Base-by-base conservation (phyloP, 2,113 vertebrate species). In the Hepsetus odoe region DNA sequence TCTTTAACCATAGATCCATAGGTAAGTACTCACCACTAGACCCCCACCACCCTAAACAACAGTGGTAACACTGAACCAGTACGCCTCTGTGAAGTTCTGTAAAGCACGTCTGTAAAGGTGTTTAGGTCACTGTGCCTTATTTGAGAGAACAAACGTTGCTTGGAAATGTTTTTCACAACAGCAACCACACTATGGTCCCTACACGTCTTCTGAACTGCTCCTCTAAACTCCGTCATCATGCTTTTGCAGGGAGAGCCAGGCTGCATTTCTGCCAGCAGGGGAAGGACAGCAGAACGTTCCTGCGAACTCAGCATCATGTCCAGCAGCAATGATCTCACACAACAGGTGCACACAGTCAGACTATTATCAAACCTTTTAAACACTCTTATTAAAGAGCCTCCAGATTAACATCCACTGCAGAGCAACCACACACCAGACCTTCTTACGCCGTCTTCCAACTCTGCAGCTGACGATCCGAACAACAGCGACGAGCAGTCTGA, bases 271-370 rank as follows among this genome's bases (percentile, higher is more conserved):
- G 30, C 77, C 92, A 69, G 0, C 69, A 91, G 92, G 81, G 88
- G 87, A 83, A 0, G 80, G 80, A 14, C 22, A 0, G 24, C 51
- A 89, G 87, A 92, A 92, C 90, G 89, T 82, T 88, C 86, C 90
- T 91, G 91, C 91, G 85, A 87, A 80, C 81, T 93, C 91, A 93
- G 91, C 90, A 90, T 84, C 86, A 86, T 90, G 91, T 90, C 89
- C 82, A 62, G 32, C 9, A 28, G 35, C 55, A 84, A 85, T 93
- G 92, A 94, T 86, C 82, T 72, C 40, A 33, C 0, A 16, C 33
- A 87, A 92, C 92, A 94, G 92, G 92, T 94, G 92, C 89, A 87
- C 65, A 33, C 51, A 79, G 86, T 85, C 82, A 89, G 87, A 92
- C 91, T 90, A 93, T 71, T 77, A 87, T 86, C 82, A 65, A 85